A percentile compares a stretch with the other conserved stretches of the same genome.
Evolutionary conservation across 2,113 vertebrate genomes (phyloP).

Genomic region (Sterna hirundo): DNA sequence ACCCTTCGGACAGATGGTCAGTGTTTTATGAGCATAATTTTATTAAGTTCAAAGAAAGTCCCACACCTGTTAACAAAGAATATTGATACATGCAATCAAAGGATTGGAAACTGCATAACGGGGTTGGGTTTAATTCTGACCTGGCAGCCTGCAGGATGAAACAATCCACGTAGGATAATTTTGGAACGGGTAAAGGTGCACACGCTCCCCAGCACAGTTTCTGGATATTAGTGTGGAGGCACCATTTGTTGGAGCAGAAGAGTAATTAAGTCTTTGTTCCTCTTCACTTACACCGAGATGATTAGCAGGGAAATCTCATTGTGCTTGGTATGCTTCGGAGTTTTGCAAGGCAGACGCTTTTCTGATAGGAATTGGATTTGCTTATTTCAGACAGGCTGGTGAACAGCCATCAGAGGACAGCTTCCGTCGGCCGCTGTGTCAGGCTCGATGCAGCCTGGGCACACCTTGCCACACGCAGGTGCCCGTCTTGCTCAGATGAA

Average conservation of each 20-base stretch:
- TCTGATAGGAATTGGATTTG: neutral
- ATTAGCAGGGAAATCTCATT: neutral
- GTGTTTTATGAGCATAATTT: neutral
- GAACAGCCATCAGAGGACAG: neutral
- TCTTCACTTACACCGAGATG: neutral
- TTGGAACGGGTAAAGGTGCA: neutral
- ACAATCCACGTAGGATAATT: neutral
- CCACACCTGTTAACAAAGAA: neutral
- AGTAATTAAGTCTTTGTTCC: neutral
- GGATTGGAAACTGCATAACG: neutral
- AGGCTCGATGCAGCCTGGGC: neutral
- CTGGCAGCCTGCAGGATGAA: neutral
- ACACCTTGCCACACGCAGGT: neutral
- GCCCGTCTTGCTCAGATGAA: neutral
- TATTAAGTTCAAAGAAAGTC: neutral
- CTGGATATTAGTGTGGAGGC: neutral
- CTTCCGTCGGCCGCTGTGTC: neutral
- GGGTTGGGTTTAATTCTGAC: neutral
- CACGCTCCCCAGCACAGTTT: rapidly evolving
- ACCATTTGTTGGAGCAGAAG: neutral
- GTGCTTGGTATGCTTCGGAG: neutral
- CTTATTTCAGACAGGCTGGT: neutral
- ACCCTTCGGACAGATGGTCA: neutral
- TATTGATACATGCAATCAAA: neutral
- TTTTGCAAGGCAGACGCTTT: conserved; percentile 5